Conservation (phyloP, 2,797 vertebrate genomes). For the Chelon labrosus region DNA sequence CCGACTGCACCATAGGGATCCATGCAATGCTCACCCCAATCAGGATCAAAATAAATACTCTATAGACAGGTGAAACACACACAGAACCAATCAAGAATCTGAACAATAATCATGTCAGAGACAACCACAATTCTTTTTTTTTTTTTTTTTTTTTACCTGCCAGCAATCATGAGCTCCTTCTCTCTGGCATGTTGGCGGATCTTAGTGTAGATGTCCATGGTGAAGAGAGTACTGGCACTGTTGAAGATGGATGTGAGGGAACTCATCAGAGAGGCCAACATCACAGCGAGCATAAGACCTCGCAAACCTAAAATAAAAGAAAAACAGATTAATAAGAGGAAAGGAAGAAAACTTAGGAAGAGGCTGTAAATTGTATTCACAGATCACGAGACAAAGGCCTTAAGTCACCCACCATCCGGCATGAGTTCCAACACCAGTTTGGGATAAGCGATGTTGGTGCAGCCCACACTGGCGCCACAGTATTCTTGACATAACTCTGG, state of each 20-base stretch:
- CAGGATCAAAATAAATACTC: slow-evolving; percentile 89
- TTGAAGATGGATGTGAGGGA: slow-evolving; percentile 98
- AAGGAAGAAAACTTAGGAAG: background rate
- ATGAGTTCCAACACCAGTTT: slow-evolving; percentile 94
- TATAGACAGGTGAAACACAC: slow-evolving; percentile 60
- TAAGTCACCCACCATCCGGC: slow-evolving; percentile 89
- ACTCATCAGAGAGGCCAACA: slow-evolving; percentile 98
- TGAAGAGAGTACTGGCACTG: slow-evolving; percentile 96
- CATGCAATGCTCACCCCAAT: slow-evolving; percentile 94
- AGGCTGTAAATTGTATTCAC: background rate
- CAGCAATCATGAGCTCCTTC: slow-evolving; percentile 93
- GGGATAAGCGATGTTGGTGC: slow-evolving; percentile 94
- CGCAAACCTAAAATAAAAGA: slow-evolving; percentile 87
- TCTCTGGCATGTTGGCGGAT: slow-evolving; percentile 86
- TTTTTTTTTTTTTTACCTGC: slow-evolving; percentile 81
- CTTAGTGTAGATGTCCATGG: slow-evolving; percentile 96
- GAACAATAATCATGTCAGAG: slow-evolving; percentile 36
- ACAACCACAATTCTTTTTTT: background rate
- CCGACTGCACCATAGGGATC: slow-evolving; percentile 92
- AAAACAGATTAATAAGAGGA: background rate
- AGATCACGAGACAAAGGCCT: background rate
- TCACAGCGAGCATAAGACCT: slow-evolving; percentile 96
- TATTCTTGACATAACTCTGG: slow-evolving; percentile 81
- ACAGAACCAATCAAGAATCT: background rate
- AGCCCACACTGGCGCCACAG: slow-evolving; percentile 90